Base-by-base conservation (phyloP, 2,113 vertebrate genomes). In the Malurus cyaneus region DNA sequence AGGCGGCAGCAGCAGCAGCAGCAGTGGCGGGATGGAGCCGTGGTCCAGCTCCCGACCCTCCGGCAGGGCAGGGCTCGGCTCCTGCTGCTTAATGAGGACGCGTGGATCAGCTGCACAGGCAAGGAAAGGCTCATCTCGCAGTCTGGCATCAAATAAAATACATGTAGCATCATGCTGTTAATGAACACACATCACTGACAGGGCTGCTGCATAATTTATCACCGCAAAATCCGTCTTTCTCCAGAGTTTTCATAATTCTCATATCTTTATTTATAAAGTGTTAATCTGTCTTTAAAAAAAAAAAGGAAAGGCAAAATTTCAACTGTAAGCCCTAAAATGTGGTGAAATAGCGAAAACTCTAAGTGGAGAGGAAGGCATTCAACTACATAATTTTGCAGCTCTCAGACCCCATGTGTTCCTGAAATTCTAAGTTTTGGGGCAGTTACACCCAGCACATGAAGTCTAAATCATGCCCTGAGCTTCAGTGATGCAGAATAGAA, bases 41-140 rank as follows among this genome's bases (percentile, higher is more conserved):
- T 2, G 52, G 25, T 72, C 32, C 93, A 50, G 66, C 44, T 61
- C 56, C 2, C 0, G 1, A 14, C 34, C 28, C 60, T 11, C 0
- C 0, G 0, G 34, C 15, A 53, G 6, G 0, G 28, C 29, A 47
- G 60, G 18, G 66, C 3, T 47, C 3, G 3, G 46, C 41, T 19
- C 42, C 74, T 12, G 4, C 79, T 34, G 79, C 71, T 54, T 13
- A n/a, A 10, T 0, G 4, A 71, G 61, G 49, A 44, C 3, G 42
- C 13, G 4, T 3, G 5, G 18, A 80, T 50, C 41, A 24, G 26
- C 12, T 4, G n/a, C 66, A 42, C 3, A 8, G 69, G 31, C 64
- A 16, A 80, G 57, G 62, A 50, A 32, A 83, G 62, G 34, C 65
- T 83, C 34, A 29, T 61, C 53, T 32, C 47, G 57, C 72, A 23